Conservation (phyloP, 2,113 vertebrate genomes). For the Clarias macrocephalus region DNA sequence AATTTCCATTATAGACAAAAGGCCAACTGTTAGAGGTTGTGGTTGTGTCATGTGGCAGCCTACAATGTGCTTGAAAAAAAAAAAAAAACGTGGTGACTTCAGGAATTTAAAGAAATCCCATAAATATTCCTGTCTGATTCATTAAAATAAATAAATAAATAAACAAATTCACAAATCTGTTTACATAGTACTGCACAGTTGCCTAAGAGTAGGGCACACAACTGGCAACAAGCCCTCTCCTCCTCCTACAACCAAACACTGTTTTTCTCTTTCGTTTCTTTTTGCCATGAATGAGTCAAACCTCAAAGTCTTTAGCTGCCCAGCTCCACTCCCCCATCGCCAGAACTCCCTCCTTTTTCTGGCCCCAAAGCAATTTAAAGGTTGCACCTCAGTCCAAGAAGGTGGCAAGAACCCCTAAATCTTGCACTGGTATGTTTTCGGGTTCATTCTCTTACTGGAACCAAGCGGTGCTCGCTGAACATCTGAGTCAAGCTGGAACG, state of each 20-base stretch:
- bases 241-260: not conserved
- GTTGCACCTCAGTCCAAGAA: conserved; percentile 43
- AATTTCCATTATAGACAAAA: not conserved
- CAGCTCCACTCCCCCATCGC: conserved; percentile 45
- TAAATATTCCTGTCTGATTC: not conserved
- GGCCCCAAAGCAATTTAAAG: conserved; percentile 44
- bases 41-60: not conserved
- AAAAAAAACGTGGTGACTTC: too few species aligned
- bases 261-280: conserved; percentile 30
- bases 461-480: conserved; percentile 26
- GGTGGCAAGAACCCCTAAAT: conserved; percentile 33
- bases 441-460: conserved; percentile 28
- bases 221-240: conserved; percentile 1
- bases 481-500: conserved; percentile 28
- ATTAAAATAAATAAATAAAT: too few species aligned
- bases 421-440: conserved; percentile 33
- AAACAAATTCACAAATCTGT: not conserved
- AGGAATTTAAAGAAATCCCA: not conserved
- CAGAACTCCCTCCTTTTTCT: conserved; percentile 35
- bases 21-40: not conserved
- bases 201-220: conserved; percentile 7
- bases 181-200: not conserved
- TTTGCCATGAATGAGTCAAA: conserved; percentile 43
- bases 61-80: not conserved
- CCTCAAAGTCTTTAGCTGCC: conserved; percentile 39